Evolutionary conservation across 2,888 invertebrate genomes (phyloP).

Genomic region (Epistrophella euchroma): DNA sequence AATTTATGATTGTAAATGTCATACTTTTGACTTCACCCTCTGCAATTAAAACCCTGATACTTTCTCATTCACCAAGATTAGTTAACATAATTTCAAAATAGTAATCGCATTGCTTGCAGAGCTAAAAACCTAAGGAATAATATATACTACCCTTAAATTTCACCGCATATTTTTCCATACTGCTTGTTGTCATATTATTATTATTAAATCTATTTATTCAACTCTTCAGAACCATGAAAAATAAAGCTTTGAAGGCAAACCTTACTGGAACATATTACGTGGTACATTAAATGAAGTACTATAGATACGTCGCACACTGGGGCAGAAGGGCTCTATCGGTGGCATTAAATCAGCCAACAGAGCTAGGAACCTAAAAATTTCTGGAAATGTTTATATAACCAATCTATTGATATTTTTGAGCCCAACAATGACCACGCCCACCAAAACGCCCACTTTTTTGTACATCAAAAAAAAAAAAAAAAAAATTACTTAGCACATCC

Average conservation of each 20-base stretch:
- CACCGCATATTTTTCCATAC: neutral
- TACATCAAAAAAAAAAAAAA: no score
- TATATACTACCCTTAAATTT: neutral
- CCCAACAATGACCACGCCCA: no score
- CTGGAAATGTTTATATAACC: no score
- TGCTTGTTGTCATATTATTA: slow-evolving; percentile 8
- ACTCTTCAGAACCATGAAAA: slow-evolving; percentile 5
- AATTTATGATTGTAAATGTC: slow-evolving; percentile 56
- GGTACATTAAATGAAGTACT: neutral
- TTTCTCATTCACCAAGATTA: slow-evolving; percentile 14
- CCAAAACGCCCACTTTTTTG: no score
- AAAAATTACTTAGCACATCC: no score
- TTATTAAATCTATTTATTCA: slow-evolving; percentile 5
- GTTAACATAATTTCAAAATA: slow-evolving; percentile 26
- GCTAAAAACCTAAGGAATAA: neutral
- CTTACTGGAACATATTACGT: neutral
- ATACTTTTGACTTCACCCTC: slow-evolving; percentile 53
- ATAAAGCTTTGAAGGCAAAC: neutral
- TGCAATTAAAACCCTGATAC: slow-evolving; percentile 1
- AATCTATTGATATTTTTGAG: no score
- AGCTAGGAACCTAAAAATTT: no score
- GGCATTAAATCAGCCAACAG: no score
- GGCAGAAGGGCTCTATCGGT: no score
- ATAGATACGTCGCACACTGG: neutral
- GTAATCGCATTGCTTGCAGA: neutral